phyloP scores from a whole-genome alignment of 2,888 invertebrate species.

The Nephrotoma appendiculata region DNA sequence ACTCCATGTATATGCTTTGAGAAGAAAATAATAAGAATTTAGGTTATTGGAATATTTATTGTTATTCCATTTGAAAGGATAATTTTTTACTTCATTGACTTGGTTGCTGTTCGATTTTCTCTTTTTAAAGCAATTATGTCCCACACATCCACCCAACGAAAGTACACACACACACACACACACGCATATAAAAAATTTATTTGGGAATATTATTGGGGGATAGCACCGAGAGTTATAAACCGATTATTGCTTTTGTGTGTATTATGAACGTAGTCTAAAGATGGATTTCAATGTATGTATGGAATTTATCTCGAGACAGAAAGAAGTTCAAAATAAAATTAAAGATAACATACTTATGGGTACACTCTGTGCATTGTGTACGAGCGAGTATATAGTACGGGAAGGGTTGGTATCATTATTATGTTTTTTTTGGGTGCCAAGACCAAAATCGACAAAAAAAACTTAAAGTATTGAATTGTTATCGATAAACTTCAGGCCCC shows the following conservation, averaged over 20 bases:
- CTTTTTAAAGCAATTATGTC: background rate
- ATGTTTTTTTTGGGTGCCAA: background rate
- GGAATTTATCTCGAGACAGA: background rate
- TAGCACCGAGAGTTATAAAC: background rate
- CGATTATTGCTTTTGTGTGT: background rate
- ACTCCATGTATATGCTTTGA: background rate
- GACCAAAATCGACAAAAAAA: background rate
- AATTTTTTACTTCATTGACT: conserved; percentile 2
- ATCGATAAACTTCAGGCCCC: background rate
- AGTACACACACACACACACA: background rate
- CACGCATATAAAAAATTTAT: background rate
- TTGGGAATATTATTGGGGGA: background rate
- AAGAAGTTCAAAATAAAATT: background rate
- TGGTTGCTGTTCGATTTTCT: background rate
- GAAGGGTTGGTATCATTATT: background rate
- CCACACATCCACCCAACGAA: background rate
- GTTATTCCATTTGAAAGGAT: conserved; percentile 3
- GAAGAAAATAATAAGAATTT: background rate
- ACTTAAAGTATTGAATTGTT: background rate
- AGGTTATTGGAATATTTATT: conserved; percentile 4
- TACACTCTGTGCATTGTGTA: background rate
- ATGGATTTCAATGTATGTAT: background rate
- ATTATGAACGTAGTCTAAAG: background rate
- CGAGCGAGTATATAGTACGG: background rate
- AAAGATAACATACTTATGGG: background rate